Conservation (phyloP, 2,888 invertebrate species). For the Zaprionus obscuricornis region DNA sequence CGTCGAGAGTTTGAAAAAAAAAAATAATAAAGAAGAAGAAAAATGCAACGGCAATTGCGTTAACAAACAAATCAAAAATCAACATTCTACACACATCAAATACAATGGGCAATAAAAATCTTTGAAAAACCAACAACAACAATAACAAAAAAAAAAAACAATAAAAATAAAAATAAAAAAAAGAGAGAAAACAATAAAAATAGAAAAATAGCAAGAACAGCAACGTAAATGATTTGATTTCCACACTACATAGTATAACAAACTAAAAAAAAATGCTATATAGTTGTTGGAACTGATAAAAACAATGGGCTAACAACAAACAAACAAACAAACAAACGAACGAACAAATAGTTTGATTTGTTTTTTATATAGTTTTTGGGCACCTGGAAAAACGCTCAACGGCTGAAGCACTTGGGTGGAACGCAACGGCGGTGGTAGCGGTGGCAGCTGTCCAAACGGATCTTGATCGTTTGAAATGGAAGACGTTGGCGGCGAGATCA, state of each 20-base stretch:
- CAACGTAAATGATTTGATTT: too few relatives aligned
- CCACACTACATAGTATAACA: not conserved
- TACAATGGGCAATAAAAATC: slow-evolving; percentile 66
- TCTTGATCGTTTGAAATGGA: slow-evolving; percentile 84
- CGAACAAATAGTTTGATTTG: slow-evolving; percentile 17
- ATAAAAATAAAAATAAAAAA: slow-evolving; percentile 37
- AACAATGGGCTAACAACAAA: slow-evolving; percentile 46
- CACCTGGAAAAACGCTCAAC: slow-evolving; percentile 84
- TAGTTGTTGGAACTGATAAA: slow-evolving; percentile 11
- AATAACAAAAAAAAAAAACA: slow-evolving; percentile 5
- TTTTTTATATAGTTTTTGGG: slow-evolving; percentile 12
- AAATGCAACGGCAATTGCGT: slow-evolving; percentile 50
- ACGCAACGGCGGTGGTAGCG: slow-evolving; percentile 84
- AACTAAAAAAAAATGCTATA: slow-evolving; percentile 18
- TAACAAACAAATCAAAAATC: slow-evolving; percentile 49
- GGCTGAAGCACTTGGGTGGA: slow-evolving; percentile 84
- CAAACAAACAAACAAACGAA: slow-evolving; percentile 22
- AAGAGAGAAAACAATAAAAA: slow-evolving; percentile 41
- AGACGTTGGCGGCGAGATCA: slow-evolving; percentile 84
- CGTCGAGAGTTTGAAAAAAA: not conserved
- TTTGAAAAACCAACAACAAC: too few relatives aligned
- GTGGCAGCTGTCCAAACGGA: slow-evolving; percentile 84
- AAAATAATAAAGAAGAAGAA: slow-evolving; percentile 20
- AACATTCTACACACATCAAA: slow-evolving; percentile 74
- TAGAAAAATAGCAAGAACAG: slow-evolving; percentile 17